Evolutionary conservation across 2,113 vertebrate genomes (phyloP).

Genomic region (Crotalus horridus): DNA sequence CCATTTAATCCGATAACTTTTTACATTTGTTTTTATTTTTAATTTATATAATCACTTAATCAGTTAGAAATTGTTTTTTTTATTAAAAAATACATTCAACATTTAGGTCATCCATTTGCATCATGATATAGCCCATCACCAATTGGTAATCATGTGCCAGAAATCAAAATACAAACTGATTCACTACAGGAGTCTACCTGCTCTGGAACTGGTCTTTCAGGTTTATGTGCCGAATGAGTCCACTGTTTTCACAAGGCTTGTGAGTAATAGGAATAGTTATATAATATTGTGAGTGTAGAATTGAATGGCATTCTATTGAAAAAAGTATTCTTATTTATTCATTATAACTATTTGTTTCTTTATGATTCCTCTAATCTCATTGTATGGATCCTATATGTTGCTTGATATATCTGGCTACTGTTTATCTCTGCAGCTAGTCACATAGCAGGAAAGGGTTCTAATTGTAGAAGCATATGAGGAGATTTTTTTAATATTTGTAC

Average conservation of each 20-base stretch:
- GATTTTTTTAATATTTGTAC: neutral
- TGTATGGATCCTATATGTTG: neutral
- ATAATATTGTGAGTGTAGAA: neutral
- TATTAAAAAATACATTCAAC: slow-evolving; percentile 36
- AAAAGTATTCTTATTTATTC: neutral
- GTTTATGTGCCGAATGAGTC: slow-evolving; percentile 23
- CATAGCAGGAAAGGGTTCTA: neutral
- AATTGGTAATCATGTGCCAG: slow-evolving; percentile 39
- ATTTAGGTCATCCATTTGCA: slow-evolving; percentile 50
- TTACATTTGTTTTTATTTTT: neutral
- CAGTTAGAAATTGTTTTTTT: slow-evolving; percentile 32
- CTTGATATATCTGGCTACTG: neutral
- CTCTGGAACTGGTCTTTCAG: slow-evolving; percentile 27
- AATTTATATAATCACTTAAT: neutral
- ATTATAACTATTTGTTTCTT: neutral
- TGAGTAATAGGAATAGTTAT: slow-evolving; percentile 12
- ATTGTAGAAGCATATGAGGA: neutral
- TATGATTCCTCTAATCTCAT: neutral
- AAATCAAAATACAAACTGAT: slow-evolving; percentile 18
- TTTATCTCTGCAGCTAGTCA: neutral
- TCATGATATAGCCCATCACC: neutral
- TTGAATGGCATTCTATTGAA: neutral
- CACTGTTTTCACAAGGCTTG: slow-evolving; percentile 14
- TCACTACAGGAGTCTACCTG: slow-evolving; percentile 32
- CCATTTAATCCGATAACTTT: neutral